phyloP scores from a whole-genome alignment of 1,140 invertebrate genomes.

The Procambarus virginalis region DNA sequence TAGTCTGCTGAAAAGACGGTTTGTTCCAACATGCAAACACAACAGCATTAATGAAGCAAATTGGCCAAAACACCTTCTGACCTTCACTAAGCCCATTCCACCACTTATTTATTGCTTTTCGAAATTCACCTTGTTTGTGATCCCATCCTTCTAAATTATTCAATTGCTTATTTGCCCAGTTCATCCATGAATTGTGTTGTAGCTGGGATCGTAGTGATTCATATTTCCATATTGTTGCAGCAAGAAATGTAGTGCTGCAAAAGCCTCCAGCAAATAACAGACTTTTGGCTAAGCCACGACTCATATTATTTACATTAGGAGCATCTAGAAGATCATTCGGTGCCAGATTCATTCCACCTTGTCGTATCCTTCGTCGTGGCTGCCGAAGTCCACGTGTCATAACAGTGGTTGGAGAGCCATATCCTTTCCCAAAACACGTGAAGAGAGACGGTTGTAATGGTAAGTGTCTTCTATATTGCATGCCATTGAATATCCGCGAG shows the following conservation, averaged over 20 bases:
- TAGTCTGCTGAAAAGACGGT: constrained; percentile 81
- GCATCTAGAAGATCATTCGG: constrained; percentile 44
- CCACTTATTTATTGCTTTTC: constrained; percentile 80
- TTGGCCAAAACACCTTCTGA: constrained; percentile 86
- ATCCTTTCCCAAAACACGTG: neutral
- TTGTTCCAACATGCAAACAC: constrained; percentile 91
- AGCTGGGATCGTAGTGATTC: constrained; percentile 83
- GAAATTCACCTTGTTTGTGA: constrained; percentile 75
- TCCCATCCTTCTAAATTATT: constrained; percentile 66
- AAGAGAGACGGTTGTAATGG: neutral
- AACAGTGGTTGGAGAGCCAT: neutral
- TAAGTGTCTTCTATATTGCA: neutral
- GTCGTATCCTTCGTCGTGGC: constrained; percentile 32
- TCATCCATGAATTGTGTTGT: constrained; percentile 71
- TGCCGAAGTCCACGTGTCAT: constrained; percentile 38
- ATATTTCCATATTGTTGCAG: constrained; percentile 91
- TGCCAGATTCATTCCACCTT: constrained; percentile 54
- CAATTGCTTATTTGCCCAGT: constrained; percentile 51
- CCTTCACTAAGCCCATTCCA: constrained; percentile 85
- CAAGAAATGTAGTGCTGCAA: constrained; percentile 82
- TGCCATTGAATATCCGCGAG: neutral
- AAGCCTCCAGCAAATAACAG: constrained; percentile 74
- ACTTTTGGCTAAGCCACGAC: constrained; percentile 55
- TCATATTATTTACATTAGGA: constrained; percentile 54
- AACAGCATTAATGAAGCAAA: constrained; percentile 85